Percentiles rank a stretch among this genome's conserved stretches.
phyloP scores from a whole-genome alignment of 2,888 invertebrate species.

The Microctonus hyperodae region DNA sequence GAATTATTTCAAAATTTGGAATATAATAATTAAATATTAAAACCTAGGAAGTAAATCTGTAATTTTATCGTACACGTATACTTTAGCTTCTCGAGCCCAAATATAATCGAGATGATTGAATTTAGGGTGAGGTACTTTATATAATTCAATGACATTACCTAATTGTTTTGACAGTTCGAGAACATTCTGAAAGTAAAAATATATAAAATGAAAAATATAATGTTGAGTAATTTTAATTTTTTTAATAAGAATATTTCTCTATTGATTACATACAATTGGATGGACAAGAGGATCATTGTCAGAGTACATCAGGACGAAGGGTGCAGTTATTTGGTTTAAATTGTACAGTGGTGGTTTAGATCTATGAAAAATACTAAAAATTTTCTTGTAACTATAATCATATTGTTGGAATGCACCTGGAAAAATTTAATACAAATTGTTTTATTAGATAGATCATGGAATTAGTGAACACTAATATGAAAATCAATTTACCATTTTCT shows the following conservation, averaged over 20 bases:
- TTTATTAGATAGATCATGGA: too few relatives aligned
- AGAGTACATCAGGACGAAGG: conserved; percentile 46
- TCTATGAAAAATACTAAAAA: conserved; percentile 39
- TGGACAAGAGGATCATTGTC: conserved; percentile 41
- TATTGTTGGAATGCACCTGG: conserved; percentile 43
- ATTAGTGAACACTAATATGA: not conserved
- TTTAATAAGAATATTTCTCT: not conserved
- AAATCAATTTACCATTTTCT: not conserved
- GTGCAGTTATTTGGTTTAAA: conserved; percentile 41
- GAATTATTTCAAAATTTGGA: not conserved
- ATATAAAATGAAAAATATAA: not conserved
- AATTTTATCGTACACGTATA: not conserved
- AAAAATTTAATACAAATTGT: too few relatives aligned
- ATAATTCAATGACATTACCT: conserved; percentile 19
- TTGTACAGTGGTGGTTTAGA: conserved; percentile 40
- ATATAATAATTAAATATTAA: not conserved
- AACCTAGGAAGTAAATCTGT: not conserved
- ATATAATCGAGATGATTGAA: not conserved
- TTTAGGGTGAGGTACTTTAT: not conserved
- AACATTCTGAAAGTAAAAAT: conserved; percentile 24
- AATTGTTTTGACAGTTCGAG: conserved; percentile 22
- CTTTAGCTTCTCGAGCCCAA: not conserved
- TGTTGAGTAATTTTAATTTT: not conserved
- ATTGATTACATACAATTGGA: conserved; percentile 25
- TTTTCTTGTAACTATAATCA: conserved; percentile 39